phyloP scores from a whole-genome alignment of 2,888 invertebrate species.

The Abrostola triplasia region DNA sequence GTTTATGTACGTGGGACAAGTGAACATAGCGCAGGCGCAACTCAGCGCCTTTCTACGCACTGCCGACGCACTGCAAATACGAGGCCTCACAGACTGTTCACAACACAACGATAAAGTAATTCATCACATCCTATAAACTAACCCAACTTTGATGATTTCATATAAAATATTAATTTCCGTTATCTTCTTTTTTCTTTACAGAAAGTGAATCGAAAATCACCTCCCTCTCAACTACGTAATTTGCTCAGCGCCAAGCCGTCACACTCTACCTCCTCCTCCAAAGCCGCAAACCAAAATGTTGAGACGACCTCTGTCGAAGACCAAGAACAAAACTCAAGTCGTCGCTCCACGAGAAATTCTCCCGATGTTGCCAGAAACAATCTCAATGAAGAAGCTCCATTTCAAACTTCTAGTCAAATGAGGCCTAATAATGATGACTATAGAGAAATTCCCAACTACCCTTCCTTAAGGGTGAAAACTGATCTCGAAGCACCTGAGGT shows the following conservation, averaged over 20 bases:
- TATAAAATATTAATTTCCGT: constrained; percentile 11
- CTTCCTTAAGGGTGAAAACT: constrained; percentile 86
- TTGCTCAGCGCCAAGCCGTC: constrained; percentile 88
- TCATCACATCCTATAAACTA: constrained; percentile 8
- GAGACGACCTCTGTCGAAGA: constrained; percentile 84
- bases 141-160: constrained; percentile 1
- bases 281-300: constrained; percentile 88
- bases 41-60: constrained; percentile 92
- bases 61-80: constrained; percentile 93
- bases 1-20: constrained; percentile 96
- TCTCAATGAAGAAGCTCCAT: constrained; percentile 87
- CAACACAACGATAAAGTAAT: constrained; percentile 87
- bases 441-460: constrained; percentile 85
- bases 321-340: constrained; percentile 81
- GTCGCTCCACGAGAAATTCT: constrained; percentile 86
- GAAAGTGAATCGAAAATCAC: constrained; percentile 86
- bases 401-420: constrained; percentile 88
- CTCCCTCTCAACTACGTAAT: constrained; percentile 87
- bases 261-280: constrained; percentile 87
- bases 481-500: constrained; percentile 87
- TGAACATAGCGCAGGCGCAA: constrained; percentile 94
- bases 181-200: constrained; percentile 64
- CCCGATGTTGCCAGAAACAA: constrained; percentile 88
- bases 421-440: constrained; percentile 88
- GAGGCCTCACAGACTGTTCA: constrained; percentile 92